These are phyloP conservation scores for Drosophila navojoa DNA, from an alignment of 1,140 invertebrate species.

Conservation along the genomic window DNA sequence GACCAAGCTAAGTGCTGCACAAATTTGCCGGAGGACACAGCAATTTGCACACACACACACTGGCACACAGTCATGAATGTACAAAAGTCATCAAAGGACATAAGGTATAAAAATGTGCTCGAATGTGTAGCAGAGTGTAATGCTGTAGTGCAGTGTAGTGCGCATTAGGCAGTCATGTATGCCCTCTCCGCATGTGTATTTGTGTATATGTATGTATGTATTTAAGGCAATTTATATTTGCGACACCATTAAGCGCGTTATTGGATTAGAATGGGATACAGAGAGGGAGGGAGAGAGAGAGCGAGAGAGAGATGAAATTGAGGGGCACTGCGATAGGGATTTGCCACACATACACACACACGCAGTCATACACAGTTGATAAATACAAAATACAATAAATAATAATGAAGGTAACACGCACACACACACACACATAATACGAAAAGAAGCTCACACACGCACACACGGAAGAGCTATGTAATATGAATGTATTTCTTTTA, in stretches of 20 bases:
- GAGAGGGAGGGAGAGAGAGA: background rate
- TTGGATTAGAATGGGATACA: slow-evolving; percentile 47
- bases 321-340: slow-evolving; percentile 49
- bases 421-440: slow-evolving; percentile 11
- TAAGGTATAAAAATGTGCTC: slow-evolving; percentile 33
- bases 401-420: slow-evolving; percentile 45
- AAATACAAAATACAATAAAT: slow-evolving; percentile 45
- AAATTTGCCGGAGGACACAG: slow-evolving; percentile 61
- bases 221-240: slow-evolving; percentile 70
- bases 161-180: slow-evolving; percentile 31
- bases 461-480: slow-evolving; percentile 25
- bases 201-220: slow-evolving; percentile 6
- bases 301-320: slow-evolving; percentile 11
- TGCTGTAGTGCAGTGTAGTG: slow-evolving; percentile 46
- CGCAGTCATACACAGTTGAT: slow-evolving; percentile 32
- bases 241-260: slow-evolving; percentile 70
- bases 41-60: slow-evolving; percentile 7
- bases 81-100: slow-evolving; percentile 24
- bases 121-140: slow-evolving; percentile 46
- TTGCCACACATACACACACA: slow-evolving; percentile 37
- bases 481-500: slow-evolving; percentile 50
- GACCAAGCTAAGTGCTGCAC: slow-evolving; percentile 66
- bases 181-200: background rate
- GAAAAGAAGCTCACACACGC: slow-evolving; percentile 26
- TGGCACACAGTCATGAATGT: background rate